These are phyloP conservation scores for Malthinus seriepunctatus DNA, from an alignment of 2,888 invertebrate species.

Conservation along the genomic window DNA sequence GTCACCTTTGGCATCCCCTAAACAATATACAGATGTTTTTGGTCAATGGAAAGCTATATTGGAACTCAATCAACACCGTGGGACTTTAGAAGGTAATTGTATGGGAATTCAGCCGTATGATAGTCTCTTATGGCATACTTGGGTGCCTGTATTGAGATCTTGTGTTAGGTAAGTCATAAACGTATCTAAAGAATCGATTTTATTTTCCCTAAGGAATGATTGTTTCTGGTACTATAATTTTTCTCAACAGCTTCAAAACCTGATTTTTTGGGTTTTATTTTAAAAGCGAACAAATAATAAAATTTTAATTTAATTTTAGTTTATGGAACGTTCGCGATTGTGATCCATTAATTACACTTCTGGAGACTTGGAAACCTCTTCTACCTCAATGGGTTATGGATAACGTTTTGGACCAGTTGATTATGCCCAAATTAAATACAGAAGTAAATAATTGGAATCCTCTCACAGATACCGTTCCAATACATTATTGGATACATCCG, in stretches of 20 bases:
- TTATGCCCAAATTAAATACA: conserved; percentile 73
- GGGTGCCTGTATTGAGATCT: conserved; percentile 80
- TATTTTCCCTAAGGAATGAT: conserved; percentile 6
- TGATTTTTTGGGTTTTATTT: too few relatives aligned
- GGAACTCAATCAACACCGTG: conserved; percentile 46
- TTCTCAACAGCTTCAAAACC: background rate
- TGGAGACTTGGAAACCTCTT: conserved; percentile 80
- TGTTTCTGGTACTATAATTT: background rate
- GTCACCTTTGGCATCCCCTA: conserved; percentile 76
- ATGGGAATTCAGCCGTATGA: conserved; percentile 72
- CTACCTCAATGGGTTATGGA: conserved; percentile 84
- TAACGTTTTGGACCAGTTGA: conserved; percentile 78
- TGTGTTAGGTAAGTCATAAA: conserved; percentile 68
- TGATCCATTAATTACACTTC: conserved; percentile 74
- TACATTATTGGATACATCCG: conserved; percentile 96
- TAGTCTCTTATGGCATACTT: conserved; percentile 85
- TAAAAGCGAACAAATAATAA: background rate
- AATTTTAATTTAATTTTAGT: conserved; percentile 48
- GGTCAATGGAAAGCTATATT: conserved; percentile 73
- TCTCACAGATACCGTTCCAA: conserved; percentile 89
- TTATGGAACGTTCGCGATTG: conserved; percentile 84
- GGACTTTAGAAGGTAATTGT: conserved; percentile 55
- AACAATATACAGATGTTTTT: conserved; percentile 66
- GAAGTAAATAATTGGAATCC: conserved; percentile 95
- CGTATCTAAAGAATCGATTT: conserved; percentile 9